These are phyloP conservation scores for Chrysemys picta DNA, from an alignment of 2,113 vertebrate species.

Conservation along the genomic window DNA sequence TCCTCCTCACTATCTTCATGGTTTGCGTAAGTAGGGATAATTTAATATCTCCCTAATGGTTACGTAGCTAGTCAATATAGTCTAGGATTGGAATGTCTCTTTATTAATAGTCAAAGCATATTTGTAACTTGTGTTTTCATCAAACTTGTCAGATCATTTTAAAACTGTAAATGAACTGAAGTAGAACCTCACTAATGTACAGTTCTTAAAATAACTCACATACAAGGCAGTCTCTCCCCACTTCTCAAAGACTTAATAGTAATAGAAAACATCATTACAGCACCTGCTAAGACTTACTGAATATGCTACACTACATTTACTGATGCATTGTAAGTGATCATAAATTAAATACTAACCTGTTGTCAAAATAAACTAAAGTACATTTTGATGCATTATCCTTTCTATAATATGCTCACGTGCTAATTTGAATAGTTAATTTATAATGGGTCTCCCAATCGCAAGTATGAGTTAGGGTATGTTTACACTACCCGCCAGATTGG, in stretches of 20 bases:
- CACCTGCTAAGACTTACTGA: not conserved
- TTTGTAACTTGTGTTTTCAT: not conserved
- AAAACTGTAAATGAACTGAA: not conserved
- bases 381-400: not conserved
- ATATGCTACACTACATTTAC: not conserved
- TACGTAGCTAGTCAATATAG: not conserved
- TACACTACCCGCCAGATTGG: too few species aligned
- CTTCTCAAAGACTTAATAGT: not conserved
- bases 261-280: not conserved
- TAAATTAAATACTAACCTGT: not conserved
- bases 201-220: not conserved
- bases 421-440: not conserved
- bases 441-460: not conserved
- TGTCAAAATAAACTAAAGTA: not conserved
- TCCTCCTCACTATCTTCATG: not conserved
- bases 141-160: not conserved
- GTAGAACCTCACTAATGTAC: not conserved
- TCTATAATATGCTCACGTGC: not conserved
- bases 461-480: not conserved
- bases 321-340: not conserved
- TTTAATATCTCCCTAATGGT: not conserved
- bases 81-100: not conserved
- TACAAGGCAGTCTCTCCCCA: accelerated
- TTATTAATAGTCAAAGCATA: not conserved
- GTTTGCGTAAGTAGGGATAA: not conserved